Percentiles rank a stretch among this genome's conserved stretches.
phyloP scores from a whole-genome alignment of 2,888 invertebrate genomes.

The Penaeus monodon region DNA sequence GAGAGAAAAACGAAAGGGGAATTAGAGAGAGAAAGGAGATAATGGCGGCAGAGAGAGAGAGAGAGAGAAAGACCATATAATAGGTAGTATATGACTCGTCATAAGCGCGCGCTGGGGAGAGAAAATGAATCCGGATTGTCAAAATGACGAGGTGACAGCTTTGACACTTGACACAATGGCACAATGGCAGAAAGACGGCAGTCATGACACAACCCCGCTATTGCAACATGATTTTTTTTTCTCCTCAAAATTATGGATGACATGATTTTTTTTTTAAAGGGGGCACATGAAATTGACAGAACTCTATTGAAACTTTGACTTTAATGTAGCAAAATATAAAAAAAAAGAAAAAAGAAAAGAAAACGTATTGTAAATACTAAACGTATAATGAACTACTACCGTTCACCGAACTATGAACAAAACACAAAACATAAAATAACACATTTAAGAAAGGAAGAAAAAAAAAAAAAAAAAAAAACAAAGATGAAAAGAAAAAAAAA shows the following conservation, averaged over 20 bases:
- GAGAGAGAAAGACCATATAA: not conserved
- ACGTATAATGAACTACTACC: not conserved
- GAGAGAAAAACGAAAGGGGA: conserved; percentile 11
- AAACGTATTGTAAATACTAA: not conserved
- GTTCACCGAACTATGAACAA: not conserved
- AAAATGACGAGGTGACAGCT: too few species aligned
- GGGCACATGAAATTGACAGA: too few species aligned
- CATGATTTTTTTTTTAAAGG: too few species aligned
- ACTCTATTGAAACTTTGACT: not conserved
- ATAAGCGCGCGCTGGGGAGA: not conserved
- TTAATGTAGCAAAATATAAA: not conserved
- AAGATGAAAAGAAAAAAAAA: too few species aligned
- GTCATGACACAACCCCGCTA: too few species aligned
- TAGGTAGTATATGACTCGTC: too few species aligned
- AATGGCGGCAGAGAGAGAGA: conserved; percentile 11
- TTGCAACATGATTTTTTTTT: too few species aligned
- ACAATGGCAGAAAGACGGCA: too few species aligned
- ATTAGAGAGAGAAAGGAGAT: not conserved
- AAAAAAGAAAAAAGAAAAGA: not conserved
- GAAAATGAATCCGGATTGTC: too few species aligned
- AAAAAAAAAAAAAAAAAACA: too few species aligned
- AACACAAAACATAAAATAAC: not conserved
- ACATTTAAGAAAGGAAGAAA: not conserved
- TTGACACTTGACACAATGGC: too few species aligned
- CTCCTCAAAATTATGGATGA: too few species aligned